A percentile compares a stretch with the other conserved stretches of the same genome.
These are phyloP conservation scores for Acanthurus lineatus DNA, from an alignment of 2,797 vertebrate species.

Conservation along the genomic window DNA sequence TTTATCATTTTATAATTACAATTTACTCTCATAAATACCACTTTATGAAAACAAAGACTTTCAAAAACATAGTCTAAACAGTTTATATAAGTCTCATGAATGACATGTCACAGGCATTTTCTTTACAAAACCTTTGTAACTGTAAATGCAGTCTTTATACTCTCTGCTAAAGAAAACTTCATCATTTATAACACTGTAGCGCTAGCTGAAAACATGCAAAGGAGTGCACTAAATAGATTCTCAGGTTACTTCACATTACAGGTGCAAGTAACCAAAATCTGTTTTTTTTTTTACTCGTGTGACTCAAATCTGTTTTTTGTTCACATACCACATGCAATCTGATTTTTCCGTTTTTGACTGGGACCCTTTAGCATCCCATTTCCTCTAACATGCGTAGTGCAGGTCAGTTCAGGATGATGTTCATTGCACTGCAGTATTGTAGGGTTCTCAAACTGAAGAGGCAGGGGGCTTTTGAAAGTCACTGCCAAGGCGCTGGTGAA, in stretches of 20 bases:
- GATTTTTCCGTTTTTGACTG: too few species aligned
- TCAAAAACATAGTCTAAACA: not conserved
- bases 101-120: not conserved
- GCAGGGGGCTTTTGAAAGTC: slow-evolving; percentile 48
- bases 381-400: too few species aligned
- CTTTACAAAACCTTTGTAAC: not conserved
- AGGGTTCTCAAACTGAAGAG: slow-evolving; percentile 41
- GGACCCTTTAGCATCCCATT: too few species aligned
- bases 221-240: not conserved
- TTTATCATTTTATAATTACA: not conserved
- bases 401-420: not conserved
- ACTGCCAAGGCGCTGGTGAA: slow-evolving; percentile 77
- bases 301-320: too few species aligned
- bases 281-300: too few species aligned
- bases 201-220: not conserved
- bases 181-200: not conserved
- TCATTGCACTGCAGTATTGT: not conserved
- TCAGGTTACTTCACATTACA: too few species aligned
- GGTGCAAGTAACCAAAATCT: not conserved
- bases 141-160: not conserved
- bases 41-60: not conserved
- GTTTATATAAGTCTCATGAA: not conserved
- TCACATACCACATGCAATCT: too few species aligned
- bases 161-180: not conserved
- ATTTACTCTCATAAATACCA: not conserved